These are phyloP conservation scores for Drosophila novamexicana DNA, from an alignment of 1,140 invertebrate species.

Conservation along the genomic window DNA sequence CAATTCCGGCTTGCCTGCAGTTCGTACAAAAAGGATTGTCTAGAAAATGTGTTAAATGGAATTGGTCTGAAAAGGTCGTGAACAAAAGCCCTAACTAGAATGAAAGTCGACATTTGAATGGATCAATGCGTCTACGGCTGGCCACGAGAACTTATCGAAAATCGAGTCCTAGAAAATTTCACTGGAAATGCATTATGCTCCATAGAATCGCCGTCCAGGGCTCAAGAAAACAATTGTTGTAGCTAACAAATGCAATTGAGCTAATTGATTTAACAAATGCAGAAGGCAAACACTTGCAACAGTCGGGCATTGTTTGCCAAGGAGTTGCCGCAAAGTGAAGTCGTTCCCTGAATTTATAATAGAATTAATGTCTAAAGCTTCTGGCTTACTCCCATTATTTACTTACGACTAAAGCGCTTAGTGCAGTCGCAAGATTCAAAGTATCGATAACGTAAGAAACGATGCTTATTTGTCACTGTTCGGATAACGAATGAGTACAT, in stretches of 20 bases:
- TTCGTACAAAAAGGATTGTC: neutral
- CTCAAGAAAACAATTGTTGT: slow-evolving; percentile 7
- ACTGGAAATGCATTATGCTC: neutral
- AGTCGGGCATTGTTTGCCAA: neutral
- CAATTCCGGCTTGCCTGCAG: neutral
- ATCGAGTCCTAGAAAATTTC: neutral
- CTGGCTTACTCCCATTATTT: too few relatives aligned
- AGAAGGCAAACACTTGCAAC: slow-evolving; percentile 3
- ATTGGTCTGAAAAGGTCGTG: slow-evolving; percentile 40
- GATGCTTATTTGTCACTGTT: neutral
- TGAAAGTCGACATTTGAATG: neutral
- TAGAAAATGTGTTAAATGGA: slow-evolving; percentile 42
- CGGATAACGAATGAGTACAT: neutral
- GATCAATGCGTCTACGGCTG: neutral
- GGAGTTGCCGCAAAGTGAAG: too few relatives aligned
- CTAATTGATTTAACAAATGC: slow-evolving; percentile 21
- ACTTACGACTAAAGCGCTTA: too few relatives aligned
- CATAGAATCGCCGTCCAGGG: neutral
- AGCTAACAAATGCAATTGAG: slow-evolving; percentile 11
- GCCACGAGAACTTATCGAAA: neutral
- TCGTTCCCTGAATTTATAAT: too few relatives aligned
- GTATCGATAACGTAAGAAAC: too few relatives aligned
- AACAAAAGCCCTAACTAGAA: slow-evolving; percentile 3
- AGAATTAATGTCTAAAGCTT: too few relatives aligned
- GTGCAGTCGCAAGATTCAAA: too few relatives aligned